These are phyloP conservation scores for Leptopterna dolabrata DNA, from an alignment of 2,888 invertebrate genomes.

Conservation along the genomic window DNA sequence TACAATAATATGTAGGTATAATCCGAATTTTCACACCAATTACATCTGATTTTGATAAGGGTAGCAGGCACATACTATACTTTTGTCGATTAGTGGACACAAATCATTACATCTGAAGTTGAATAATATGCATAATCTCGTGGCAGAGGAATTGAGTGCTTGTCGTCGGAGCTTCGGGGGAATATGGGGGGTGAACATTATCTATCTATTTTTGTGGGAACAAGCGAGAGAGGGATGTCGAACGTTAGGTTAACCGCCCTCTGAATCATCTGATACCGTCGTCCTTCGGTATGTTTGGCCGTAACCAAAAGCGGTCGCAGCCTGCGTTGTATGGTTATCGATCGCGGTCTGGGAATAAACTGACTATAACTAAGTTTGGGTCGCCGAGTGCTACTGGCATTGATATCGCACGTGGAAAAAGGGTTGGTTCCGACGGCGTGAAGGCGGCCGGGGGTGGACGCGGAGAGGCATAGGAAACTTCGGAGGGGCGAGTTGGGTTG, in stretches of 20 bases:
- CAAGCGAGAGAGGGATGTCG: constrained; percentile 13
- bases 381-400: constrained; percentile 15
- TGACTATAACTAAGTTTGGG: constrained; percentile 47
- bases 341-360: constrained; percentile 46
- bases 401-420: constrained; percentile 32
- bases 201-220: background rate
- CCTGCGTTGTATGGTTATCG: constrained; percentile 48
- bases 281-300: constrained; percentile 26
- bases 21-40: no score
- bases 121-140: background rate
- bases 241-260: constrained; percentile 32
- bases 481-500: background rate
- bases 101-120: no score
- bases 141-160: background rate
- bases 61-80: no score
- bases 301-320: constrained; percentile 42
- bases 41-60: no score
- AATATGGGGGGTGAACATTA: background rate
- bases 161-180: background rate
- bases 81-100: no score
- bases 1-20: no score
- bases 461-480: constrained; percentile 31
- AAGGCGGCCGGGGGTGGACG: background rate
- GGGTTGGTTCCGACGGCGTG: background rate
- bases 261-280: constrained; percentile 36